phyloP scores from a whole-genome alignment of 1,140 invertebrate species.

The Conus betulinus region DNA sequence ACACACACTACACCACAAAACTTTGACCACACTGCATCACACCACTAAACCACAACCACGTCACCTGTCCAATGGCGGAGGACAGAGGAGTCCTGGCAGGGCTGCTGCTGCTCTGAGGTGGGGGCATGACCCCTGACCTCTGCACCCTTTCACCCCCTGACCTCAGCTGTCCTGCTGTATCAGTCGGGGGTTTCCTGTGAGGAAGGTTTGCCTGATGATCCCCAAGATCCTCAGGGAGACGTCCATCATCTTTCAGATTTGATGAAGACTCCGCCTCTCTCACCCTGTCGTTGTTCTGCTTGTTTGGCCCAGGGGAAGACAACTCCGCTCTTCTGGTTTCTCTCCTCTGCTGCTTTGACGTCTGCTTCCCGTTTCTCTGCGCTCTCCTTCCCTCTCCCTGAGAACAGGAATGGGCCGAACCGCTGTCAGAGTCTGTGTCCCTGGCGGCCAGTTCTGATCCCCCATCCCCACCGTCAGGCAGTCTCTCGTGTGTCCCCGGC shows the following conservation, averaged over 20 bases:
- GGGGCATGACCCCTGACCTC: slow-evolving; percentile 13
- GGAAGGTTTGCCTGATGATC: not conserved
- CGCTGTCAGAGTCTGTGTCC: not conserved
- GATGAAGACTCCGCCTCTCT: not conserved
- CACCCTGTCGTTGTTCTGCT: not conserved
- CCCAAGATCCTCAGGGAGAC: not conserved
- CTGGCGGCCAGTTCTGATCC: too few relatives aligned
- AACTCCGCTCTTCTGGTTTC: not conserved
- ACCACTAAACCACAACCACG: too few relatives aligned
- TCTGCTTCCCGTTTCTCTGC: not conserved
- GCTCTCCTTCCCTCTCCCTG: too few relatives aligned
- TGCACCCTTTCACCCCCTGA: not conserved
- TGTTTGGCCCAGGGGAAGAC: not conserved
- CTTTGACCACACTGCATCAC: too few relatives aligned
- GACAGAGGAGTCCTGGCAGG: slow-evolving; percentile 16
- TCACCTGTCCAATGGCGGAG: slow-evolving; percentile 32
- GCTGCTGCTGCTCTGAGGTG: slow-evolving; percentile 24
- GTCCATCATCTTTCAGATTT: not conserved
- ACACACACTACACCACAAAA: too few relatives aligned
- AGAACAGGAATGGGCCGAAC: too few relatives aligned
- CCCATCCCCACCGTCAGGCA: not conserved
- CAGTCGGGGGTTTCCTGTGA: not conserved
- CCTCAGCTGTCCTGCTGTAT: not conserved
- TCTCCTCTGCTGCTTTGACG: not conserved
- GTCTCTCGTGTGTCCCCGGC: not conserved